Evolutionary conservation across 2,888 invertebrate genomes (phyloP), one percentile per base, ranked within the genome.

Genomic region (Alloplasta piceator): DNA sequence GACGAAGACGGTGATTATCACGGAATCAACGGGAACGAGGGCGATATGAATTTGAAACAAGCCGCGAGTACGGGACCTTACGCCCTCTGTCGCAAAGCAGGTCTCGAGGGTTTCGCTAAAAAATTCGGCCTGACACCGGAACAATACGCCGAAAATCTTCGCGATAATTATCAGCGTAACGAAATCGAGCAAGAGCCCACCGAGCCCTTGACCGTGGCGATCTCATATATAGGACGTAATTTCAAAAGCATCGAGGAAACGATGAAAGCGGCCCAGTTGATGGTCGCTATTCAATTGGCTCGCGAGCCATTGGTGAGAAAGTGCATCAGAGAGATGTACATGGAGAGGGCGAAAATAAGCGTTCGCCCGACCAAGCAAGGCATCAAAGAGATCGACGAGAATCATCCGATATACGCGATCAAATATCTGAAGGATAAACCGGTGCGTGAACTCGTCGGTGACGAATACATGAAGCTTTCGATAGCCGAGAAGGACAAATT

Each of bases 391-490:
- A 98, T 99, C 83, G 99, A 99, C 91, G 98, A 99, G 93, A 95
- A 96, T 85, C 98, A 99, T 91, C 94, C 96, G 0, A 96, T 97
- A 86, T 97, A 94, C 90, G 95, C 95, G 67, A 94, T 97, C 94
- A 98, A 98, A 91, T 99, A 98, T 91, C 91, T 98, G 60, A 96
- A 96, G 89, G 96, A 96, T 91, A 99, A 99, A 90, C 98, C 98
- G 0, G 96, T 98, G 0, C 94, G 96, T 4, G 97, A 98, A 89
- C 93, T 99, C 71, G 94, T 95, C 0, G 96, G 96, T 0, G 98
- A 98, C 85, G 97, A 98, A 91, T 99, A 96, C 92, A 93, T 99
- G 38, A 96, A 96, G 87, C 93, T 98, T 55, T 91, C 93, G 0
- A 95, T 96, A 86, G 97, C 97, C 0, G 95, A 96, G 82, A 96